Conservation (phyloP, 2,113 vertebrate species). For the Ophthalmolycus amberensis region DNA sequence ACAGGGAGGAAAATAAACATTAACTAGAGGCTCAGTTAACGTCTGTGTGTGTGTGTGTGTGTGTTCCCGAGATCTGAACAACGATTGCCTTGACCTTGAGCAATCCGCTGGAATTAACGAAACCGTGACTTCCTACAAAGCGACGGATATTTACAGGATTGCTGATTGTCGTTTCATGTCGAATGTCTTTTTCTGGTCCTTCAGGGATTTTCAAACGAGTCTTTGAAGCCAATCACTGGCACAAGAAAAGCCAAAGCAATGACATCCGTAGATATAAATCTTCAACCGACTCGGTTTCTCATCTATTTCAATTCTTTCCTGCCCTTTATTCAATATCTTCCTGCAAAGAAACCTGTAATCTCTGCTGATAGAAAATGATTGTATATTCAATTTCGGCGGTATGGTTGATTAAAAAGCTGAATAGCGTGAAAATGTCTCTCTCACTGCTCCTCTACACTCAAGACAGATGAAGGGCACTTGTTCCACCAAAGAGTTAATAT, state of each 20-base stretch:
- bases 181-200: conserved; percentile 17
- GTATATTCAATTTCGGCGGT: background rate
- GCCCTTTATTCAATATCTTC: background rate
- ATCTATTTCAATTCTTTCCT: background rate
- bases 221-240: conserved; percentile 21
- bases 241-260: conserved; percentile 42
- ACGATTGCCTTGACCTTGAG: conserved; percentile 72
- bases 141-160: background rate
- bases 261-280: background rate
- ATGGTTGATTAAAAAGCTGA: conserved; percentile 9
- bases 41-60: conserved; percentile 18
- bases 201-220: background rate
- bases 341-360: background rate
- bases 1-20: conserved; percentile 25
- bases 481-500: conserved; percentile 72
- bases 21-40: conserved; percentile 18
- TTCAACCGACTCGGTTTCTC: background rate
- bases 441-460: conserved; percentile 13
- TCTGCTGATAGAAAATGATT: background rate
- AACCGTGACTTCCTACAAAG: conserved; percentile 24
- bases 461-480: conserved; percentile 68
- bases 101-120: conserved; percentile 2
- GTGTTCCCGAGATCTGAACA: conserved; percentile 27
- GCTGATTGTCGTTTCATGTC: conserved; percentile 22
- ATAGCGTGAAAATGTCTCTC: background rate